These are phyloP conservation scores for Cataglyphis livida DNA, from an alignment of 2,888 invertebrate species.

Conservation along the genomic window DNA sequence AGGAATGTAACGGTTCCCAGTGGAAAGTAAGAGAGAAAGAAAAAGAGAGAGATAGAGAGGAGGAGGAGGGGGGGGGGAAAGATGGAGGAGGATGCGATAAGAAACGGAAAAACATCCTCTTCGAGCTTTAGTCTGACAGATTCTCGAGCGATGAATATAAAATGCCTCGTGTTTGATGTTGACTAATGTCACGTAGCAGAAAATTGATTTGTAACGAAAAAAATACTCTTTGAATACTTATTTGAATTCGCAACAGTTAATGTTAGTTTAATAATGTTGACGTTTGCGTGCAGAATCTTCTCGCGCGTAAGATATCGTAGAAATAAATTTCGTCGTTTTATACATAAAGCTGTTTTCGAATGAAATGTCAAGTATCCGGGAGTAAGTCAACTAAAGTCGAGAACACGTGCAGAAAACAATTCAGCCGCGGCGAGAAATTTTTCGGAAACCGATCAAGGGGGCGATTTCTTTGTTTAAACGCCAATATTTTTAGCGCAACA, in stretches of 20 bases:
- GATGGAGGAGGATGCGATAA: slow-evolving; percentile 16
- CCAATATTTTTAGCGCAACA: slow-evolving; percentile 41
- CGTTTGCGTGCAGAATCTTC: background rate
- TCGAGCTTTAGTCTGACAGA: slow-evolving; percentile 8
- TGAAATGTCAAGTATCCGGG: slow-evolving; percentile 17
- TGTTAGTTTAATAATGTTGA: background rate
- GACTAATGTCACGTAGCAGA: background rate
- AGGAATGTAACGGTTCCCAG: slow-evolving; percentile 66
- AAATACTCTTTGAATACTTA: background rate
- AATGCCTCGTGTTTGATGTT: background rate
- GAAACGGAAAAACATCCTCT: slow-evolving; percentile 41
- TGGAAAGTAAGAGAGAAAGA: slow-evolving; percentile 27
- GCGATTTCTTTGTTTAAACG: slow-evolving; percentile 10
- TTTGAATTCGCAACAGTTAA: background rate
- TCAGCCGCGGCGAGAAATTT: background rate
- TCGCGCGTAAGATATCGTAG: background rate
- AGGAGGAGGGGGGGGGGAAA: background rate
- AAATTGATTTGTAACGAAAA: background rate
- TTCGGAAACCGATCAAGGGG: slow-evolving; percentile 16
- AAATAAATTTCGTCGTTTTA: background rate
- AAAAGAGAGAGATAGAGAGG: background rate
- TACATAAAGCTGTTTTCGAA: background rate
- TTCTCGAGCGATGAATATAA: slow-evolving; percentile 10
- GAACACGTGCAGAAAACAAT: slow-evolving; percentile 36
- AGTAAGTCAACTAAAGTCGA: background rate